phyloP scores from a whole-genome alignment of 2,888 invertebrate species.

The Nipponacmea schrenckii region DNA sequence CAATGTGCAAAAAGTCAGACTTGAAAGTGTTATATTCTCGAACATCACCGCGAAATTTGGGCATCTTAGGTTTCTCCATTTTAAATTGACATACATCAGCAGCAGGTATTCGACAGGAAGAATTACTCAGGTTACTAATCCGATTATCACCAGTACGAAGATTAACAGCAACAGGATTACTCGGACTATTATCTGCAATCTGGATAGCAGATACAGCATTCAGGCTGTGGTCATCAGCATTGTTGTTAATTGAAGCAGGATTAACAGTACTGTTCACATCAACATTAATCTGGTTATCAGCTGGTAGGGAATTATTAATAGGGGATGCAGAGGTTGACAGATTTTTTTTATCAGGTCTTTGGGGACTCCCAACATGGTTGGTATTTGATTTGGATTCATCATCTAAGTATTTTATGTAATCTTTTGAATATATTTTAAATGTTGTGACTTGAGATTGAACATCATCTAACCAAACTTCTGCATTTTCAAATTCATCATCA shows the following conservation, averaged over 20 bases:
- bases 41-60: neutral
- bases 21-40: neutral
- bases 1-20: neutral
- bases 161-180: neutral
- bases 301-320: no score
- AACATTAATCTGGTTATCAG: no score
- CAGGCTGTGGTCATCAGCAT: neutral
- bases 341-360: no score
- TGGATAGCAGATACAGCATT: neutral
- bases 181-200: neutral
- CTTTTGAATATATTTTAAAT: no score
- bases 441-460: no score
- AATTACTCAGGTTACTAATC: neutral
- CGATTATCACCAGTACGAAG: no score
- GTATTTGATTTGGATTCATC: no score
- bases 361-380: no score
- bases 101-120: neutral
- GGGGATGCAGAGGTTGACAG: no score
- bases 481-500: no score
- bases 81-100: neutral
- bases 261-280: neutral
- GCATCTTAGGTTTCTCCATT: conserved; percentile 7
- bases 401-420: no score
- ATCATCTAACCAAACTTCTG: no score
- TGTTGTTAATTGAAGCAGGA: neutral